A percentile compares a stretch with the other conserved stretches of the same genome.
These are phyloP conservation scores for Hucho hucho DNA, from an alignment of 2,113 vertebrate species.

Conservation along the genomic window DNA sequence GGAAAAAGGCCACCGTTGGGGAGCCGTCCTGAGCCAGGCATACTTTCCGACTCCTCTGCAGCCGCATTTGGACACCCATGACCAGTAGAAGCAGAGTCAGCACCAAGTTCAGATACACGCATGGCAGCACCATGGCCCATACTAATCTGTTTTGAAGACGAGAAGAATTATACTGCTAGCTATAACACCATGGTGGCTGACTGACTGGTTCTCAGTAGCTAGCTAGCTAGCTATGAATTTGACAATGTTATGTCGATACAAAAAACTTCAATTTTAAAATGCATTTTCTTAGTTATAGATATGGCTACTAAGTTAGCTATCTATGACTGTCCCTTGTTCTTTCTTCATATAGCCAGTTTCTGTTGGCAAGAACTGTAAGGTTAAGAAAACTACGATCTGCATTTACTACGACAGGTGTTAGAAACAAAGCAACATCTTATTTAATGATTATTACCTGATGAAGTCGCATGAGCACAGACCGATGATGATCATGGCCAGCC, in stretches of 20 bases:
- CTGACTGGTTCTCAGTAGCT: too few relatives aligned
- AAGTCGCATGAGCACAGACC: slow-evolving; percentile 67
- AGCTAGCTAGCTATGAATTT: too few relatives aligned
- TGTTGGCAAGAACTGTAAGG: too few relatives aligned
- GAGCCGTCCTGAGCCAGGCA: slow-evolving; percentile 62
- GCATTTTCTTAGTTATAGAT: too few relatives aligned
- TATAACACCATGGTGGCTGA: too few relatives aligned
- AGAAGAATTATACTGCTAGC: too few relatives aligned
- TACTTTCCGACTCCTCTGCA: slow-evolving; percentile 73
- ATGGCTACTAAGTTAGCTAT: too few relatives aligned
- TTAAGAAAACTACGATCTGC: too few relatives aligned
- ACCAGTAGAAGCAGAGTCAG: slow-evolving; percentile 76
- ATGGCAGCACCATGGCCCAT: slow-evolving; percentile 82
- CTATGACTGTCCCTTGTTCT: too few relatives aligned
- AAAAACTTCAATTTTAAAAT: too few relatives aligned
- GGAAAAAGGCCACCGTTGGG: slow-evolving; percentile 85
- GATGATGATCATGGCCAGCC: slow-evolving; percentile 47
- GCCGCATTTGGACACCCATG: slow-evolving; percentile 71
- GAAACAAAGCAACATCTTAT: neutral
- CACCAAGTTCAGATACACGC: slow-evolving; percentile 74
- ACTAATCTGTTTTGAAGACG: slow-evolving; percentile 73
- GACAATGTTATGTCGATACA: too few relatives aligned
- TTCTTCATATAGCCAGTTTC: too few relatives aligned
- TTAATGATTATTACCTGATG: slow-evolving; percentile 52
- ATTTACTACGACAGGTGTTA: neutral